A percentile compares a stretch with the other conserved stretches of the same genome.
Evolutionary conservation across 92 coral and sea anemone genomes (phyloP).

Genomic region (Pocillopora grandis): DNA sequence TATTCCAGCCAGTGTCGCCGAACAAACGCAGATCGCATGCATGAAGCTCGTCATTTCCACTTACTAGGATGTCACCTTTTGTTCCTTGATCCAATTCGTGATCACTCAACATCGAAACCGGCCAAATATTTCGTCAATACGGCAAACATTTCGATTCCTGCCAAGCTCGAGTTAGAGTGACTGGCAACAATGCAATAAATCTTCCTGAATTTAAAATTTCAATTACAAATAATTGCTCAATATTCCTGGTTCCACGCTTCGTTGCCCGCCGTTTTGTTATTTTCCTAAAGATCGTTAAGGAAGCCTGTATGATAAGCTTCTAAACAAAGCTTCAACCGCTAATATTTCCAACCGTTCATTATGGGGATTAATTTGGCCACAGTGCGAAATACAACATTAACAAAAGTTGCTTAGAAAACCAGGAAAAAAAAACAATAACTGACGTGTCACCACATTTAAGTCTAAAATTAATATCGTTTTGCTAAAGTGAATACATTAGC

Average conservation of each 20-base stretch:
- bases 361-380: not conserved
- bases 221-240: not conserved
- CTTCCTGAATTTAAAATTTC: not conserved
- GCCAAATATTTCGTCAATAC: not conserved
- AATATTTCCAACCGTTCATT: not conserved
- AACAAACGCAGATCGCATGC: slow-evolving; percentile 17
- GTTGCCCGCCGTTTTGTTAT: not conserved
- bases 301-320: not conserved
- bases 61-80: not conserved
- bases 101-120: not conserved
- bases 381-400: not conserved
- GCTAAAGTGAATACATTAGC: not conserved
- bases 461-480: not conserved
- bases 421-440: not conserved
- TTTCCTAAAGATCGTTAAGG: too few relatives aligned
- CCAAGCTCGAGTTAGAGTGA: not conserved
- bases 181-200: not conserved
- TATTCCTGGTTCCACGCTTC: not conserved
- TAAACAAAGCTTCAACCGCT: not conserved
- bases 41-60: not conserved
- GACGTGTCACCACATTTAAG: not conserved
- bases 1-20: slow-evolving; percentile 30
- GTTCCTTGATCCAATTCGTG: too few relatives aligned
- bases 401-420: slow-evolving; percentile 13
- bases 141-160: not conserved